These are phyloP conservation scores for Amblyraja radiata DNA, from an alignment of 2,797 vertebrate species.

Conservation along the genomic window DNA sequence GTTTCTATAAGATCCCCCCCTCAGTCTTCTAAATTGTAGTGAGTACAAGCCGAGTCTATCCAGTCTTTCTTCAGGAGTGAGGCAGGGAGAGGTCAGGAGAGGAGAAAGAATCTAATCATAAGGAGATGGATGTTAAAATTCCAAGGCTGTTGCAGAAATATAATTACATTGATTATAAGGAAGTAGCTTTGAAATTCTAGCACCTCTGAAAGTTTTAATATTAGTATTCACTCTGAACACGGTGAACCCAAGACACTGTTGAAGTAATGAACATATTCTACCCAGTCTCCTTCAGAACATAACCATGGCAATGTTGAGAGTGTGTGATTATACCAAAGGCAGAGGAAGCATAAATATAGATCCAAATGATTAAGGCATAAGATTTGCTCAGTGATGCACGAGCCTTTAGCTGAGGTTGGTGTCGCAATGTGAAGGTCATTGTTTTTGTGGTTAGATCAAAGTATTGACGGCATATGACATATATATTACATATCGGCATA, in stretches of 20 bases:
- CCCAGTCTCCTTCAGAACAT: constrained; percentile 16
- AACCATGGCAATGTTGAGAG: constrained; percentile 29
- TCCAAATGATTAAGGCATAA: not conserved
- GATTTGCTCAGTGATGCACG: not conserved
- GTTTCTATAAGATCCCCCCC: too few relatives aligned
- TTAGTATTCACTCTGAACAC: not conserved
- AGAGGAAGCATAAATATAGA: not conserved
- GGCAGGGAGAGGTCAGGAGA: not conserved
- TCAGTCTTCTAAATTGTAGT: too few relatives aligned
- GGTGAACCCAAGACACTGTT: not conserved
- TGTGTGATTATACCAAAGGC: constrained; percentile 30
- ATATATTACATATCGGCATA: not conserved
- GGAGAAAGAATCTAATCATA: not conserved
- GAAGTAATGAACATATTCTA: not conserved
- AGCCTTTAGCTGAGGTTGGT: not conserved
- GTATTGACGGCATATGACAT: not conserved
- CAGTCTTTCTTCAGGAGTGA: too few relatives aligned
- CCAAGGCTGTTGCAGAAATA: not conserved
- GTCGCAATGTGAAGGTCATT: not conserved
- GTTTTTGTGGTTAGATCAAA: constrained; percentile 5
- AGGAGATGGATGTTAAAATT: not conserved
- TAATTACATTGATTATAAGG: not conserved
- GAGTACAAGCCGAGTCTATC: too few relatives aligned
- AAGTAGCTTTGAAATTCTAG: not conserved
- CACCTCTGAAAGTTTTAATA: not conserved